Evolutionary conservation across 2,888 invertebrate genomes (phyloP).

Genomic region (Creontiades dilutus): DNA sequence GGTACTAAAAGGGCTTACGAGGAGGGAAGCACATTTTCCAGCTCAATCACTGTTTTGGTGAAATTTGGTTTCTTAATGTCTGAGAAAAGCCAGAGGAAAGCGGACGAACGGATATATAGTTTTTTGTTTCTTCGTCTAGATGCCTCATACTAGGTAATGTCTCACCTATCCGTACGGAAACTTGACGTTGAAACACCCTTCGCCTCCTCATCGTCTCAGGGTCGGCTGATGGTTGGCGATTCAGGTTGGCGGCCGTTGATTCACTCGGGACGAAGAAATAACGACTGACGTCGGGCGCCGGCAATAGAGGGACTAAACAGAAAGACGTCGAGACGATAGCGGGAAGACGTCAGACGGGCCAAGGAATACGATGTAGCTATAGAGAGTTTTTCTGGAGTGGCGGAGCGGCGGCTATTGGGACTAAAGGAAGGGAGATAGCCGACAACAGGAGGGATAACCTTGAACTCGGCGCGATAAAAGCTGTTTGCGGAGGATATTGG

Average conservation of each 20-base stretch:
- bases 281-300: not conserved
- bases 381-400: not conserved
- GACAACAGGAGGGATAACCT: not conserved
- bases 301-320: not conserved
- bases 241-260: constrained; percentile 26
- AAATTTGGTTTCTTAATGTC: no score
- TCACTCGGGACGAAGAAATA: not conserved
- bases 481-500: not conserved
- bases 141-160: not conserved
- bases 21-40: no score
- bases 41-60: no score
- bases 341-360: not conserved
- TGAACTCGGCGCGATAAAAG: not conserved
- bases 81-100: no score
- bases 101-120: no score
- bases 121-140: not conserved
- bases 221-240: constrained; percentile 48
- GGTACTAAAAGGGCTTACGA: no score
- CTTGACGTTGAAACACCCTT: constrained; percentile 77
- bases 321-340: not conserved
- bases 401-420: not conserved
- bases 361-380: not conserved
- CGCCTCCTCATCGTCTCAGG: constrained; percentile 75
- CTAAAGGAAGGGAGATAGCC: not conserved
- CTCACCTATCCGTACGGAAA: constrained; percentile 78